Evolutionary conservation across 2,888 invertebrate genomes (phyloP).

Genomic region (Galerucella pusilla): DNA sequence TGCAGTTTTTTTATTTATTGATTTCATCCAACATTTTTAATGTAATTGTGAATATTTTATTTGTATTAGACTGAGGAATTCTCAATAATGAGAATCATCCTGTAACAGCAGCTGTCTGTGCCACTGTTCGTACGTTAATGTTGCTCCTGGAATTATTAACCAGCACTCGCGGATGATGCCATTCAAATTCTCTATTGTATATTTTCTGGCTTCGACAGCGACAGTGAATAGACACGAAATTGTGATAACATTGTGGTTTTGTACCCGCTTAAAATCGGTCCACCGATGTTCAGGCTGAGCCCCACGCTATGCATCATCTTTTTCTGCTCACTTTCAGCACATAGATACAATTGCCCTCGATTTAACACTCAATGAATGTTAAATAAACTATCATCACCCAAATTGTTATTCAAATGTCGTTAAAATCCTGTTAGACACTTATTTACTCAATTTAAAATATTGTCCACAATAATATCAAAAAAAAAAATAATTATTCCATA

Average conservation of each 20-base stretch:
- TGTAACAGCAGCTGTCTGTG: neutral
- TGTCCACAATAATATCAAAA: no score
- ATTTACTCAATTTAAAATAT: neutral
- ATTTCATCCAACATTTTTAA: no score
- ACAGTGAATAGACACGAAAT: slow-evolving; percentile 37
- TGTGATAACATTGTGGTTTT: slow-evolving; percentile 33
- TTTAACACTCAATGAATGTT: slow-evolving; percentile 11
- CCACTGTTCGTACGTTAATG: slow-evolving; percentile 44
- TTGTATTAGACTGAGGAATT: neutral
- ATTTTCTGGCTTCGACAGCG: slow-evolving; percentile 33
- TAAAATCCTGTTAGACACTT: neutral
- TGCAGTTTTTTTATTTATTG: no score
- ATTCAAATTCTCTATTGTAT: slow-evolving; percentile 37
- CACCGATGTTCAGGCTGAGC: slow-evolving; percentile 9
- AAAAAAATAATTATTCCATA: no score
- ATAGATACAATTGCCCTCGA: slow-evolving; percentile 13
- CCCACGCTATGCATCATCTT: neutral
- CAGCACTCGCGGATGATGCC: slow-evolving; percentile 34
- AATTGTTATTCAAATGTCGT: neutral
- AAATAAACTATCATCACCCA: slow-evolving; percentile 6
- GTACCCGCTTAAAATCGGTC: slow-evolving; percentile 11
- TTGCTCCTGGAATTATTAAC: slow-evolving; percentile 48
- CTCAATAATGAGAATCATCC: neutral
- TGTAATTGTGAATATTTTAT: no score
- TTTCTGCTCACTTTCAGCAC: slow-evolving; percentile 10